Evolutionary conservation across 2,797 vertebrate species (phyloP).

Genomic region (Notolepis coatsorum): DNA sequence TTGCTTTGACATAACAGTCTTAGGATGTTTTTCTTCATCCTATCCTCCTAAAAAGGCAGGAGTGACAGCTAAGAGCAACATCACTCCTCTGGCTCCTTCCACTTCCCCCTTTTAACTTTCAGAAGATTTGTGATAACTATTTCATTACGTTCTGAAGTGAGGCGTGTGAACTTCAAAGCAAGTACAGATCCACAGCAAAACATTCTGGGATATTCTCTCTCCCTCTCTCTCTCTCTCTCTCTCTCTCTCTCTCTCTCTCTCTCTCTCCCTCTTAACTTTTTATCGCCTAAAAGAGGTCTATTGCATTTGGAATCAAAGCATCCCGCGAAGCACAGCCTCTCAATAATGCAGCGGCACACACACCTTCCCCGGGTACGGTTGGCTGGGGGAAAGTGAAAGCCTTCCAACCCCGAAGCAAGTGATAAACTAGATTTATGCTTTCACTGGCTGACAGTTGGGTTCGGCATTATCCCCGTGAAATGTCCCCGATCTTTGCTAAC

Average conservation of each 20-base stretch:
- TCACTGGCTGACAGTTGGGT: too few species aligned
- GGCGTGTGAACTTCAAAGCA: conserved; percentile 61
- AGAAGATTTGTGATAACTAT: conserved; percentile 62
- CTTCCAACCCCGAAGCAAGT: conserved; percentile 32
- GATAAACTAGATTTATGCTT: conserved; percentile 32
- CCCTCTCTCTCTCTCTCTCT: conserved; percentile 12
- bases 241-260: not conserved
- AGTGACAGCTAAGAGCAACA: conserved; percentile 41
- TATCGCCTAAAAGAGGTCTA: conserved; percentile 58
- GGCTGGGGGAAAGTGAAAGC: conserved; percentile 27
- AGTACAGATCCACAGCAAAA: conserved; percentile 55
- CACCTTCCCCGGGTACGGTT: conserved; percentile 42
- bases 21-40: too few species aligned
- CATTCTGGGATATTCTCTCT: conserved; percentile 42
- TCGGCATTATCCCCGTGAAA: too few species aligned
- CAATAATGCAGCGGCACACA: conserved; percentile 66
- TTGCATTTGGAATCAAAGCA: conserved; percentile 66
- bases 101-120: conserved; percentile 55
- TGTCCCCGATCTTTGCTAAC: too few species aligned
- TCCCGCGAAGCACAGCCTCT: conserved; percentile 44
- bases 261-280: conserved; percentile 35
- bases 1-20: too few species aligned
- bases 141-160: conserved; percentile 65
- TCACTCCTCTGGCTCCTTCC: conserved; percentile 36
- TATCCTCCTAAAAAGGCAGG: too few species aligned